Evolutionary conservation across 1,140 invertebrate genomes (phyloP).

Genomic region (Pomacea maculata): DNA sequence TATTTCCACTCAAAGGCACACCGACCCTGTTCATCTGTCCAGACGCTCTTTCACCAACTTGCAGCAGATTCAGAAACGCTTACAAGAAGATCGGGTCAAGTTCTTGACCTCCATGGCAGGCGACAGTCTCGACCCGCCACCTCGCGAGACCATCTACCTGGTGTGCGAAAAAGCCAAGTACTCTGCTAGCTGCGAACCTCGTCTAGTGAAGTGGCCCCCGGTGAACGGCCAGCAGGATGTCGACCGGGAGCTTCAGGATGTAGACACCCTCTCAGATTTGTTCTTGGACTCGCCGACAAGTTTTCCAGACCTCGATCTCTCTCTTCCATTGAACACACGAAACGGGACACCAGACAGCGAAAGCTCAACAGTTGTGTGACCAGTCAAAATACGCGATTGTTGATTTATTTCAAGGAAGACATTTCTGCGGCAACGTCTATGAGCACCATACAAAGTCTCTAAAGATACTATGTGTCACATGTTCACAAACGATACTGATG

Average conservation of each 20-base stretch:
- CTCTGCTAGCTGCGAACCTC: neutral
- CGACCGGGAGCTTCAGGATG: neutral
- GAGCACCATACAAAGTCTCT: no score
- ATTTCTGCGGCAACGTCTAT: no score
- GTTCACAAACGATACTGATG: no score
- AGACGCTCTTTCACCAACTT: constrained; percentile 15
- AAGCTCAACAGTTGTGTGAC: neutral
- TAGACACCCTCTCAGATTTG: neutral
- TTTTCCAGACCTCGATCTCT: constrained; percentile 2
- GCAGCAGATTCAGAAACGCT: constrained; percentile 4
- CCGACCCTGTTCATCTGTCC: neutral
- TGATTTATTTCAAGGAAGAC: neutral
- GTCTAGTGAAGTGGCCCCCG: constrained; percentile 13
- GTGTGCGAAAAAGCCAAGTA: neutral
- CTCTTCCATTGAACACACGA: neutral
- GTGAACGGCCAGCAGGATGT: neutral
- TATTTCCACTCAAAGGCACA: neutral
- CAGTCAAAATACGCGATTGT: neutral
- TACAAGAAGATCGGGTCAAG: constrained; percentile 4
- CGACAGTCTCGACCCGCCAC: neutral
- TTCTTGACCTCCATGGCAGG: neutral
- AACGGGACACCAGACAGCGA: constrained; percentile 10
- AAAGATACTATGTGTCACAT: no score
- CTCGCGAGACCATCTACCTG: neutral
- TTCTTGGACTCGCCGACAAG: constrained; percentile 6